Percentiles rank a stretch among this genome's conserved stretches.
These are phyloP conservation scores for Stomatorhinus walkeri DNA, from an alignment of 2,797 vertebrate genomes.

Conservation along the genomic window DNA sequence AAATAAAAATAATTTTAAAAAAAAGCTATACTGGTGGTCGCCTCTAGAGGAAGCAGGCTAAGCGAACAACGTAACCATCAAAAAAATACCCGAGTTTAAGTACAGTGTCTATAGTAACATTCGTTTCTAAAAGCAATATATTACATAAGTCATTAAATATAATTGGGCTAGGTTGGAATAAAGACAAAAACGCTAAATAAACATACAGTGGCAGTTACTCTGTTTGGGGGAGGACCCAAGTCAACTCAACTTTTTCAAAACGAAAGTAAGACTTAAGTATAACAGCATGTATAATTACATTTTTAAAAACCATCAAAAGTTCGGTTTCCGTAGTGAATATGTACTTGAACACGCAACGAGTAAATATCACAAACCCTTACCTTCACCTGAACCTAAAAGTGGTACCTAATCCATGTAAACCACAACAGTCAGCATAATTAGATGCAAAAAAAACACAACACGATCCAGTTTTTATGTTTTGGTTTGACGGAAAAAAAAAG, in stretches of 20 bases:
- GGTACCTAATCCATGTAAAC: background rate
- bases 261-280: conserved; percentile 18
- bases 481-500: background rate
- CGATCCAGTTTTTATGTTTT: background rate
- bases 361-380: background rate
- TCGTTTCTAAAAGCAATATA: background rate
- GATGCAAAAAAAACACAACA: background rate
- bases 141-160: background rate
- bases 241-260: conserved; percentile 20
- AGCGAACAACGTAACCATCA: background rate
- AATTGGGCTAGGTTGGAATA: background rate
- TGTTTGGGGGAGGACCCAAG: background rate
- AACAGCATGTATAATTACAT: background rate
- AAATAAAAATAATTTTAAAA: background rate
- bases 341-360: background rate
- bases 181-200: background rate
- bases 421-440: background rate
- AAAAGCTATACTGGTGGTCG: background rate
- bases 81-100: background rate
- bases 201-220: background rate
- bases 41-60: background rate
- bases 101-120: background rate
- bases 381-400: background rate
- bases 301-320: background rate
- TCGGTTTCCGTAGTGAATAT: background rate